Evolutionary conservation across 2,113 vertebrate genomes (phyloP).

Genomic region (Brienomyrus longianalis): DNA sequence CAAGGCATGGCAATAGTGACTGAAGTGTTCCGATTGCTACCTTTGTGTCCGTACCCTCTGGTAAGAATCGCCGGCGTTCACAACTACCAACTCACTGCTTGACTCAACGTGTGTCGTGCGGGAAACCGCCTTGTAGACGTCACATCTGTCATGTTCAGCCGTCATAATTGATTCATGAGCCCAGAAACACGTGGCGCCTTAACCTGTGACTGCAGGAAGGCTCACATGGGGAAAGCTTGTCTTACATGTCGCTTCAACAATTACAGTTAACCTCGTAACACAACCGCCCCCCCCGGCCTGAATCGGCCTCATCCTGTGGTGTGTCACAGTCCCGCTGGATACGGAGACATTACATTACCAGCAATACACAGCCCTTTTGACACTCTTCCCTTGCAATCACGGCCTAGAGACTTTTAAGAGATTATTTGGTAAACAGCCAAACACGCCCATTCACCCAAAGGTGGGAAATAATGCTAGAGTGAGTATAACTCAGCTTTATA

Average conservation of each 20-base stretch:
- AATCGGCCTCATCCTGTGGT: background rate
- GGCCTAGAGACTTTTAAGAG: background rate
- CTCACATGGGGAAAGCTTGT: background rate
- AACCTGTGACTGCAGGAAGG: background rate
- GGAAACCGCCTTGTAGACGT: constrained; percentile 24
- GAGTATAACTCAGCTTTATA: background rate
- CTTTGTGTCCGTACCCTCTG: constrained; percentile 47
- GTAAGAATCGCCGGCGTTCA: constrained; percentile 49
- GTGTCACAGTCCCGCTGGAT: background rate
- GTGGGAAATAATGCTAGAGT: background rate
- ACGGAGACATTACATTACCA: background rate
- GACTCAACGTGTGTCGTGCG: constrained; percentile 30
- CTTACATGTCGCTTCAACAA: background rate
- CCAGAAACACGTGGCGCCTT: background rate
- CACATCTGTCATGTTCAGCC: constrained; percentile 2
- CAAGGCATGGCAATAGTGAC: constrained; percentile 36
- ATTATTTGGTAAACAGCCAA: background rate
- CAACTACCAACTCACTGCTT: constrained; percentile 24
- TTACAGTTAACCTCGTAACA: background rate
- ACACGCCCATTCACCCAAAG: background rate
- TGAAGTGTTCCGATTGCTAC: constrained; percentile 42
- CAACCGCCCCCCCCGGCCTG: background rate
- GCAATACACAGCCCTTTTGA: background rate
- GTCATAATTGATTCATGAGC: background rate
- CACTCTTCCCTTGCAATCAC: background rate